Conservation (phyloP, 2,888 invertebrate genomes). For the Amblyjoppa proteus region DNA sequence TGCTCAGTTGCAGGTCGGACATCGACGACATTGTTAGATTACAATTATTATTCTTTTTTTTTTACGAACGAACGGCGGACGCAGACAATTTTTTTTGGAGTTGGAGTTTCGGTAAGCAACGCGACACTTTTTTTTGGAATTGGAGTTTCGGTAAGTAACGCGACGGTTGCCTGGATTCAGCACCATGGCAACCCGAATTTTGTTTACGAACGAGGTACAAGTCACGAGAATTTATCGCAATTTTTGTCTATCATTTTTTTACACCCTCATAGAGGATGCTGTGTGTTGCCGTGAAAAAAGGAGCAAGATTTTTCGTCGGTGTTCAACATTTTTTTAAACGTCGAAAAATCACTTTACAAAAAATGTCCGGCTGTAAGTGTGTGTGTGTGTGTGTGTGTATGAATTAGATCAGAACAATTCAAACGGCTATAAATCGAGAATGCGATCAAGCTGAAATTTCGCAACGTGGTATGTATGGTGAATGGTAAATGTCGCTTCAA, state of each 20-base stretch:
- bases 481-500: too few species aligned
- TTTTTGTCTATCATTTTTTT: neutral
- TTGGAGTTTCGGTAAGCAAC: neutral
- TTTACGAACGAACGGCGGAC: neutral
- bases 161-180: conserved; percentile 51
- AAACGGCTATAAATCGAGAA: too few species aligned
- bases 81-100: neutral
- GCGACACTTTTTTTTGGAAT: neutral
- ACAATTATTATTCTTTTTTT: neutral
- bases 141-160: neutral
- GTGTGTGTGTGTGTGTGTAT: too few species aligned
- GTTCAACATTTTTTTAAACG: too few species aligned
- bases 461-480: too few species aligned
- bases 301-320: too few species aligned
- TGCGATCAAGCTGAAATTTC: too few species aligned
- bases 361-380: too few species aligned
- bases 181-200: conserved; percentile 46
- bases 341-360: too few species aligned
- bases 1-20: conserved; percentile 68
- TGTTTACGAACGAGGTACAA: neutral
- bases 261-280: neutral
- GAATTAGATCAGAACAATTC: too few species aligned
- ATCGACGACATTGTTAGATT: conserved; percentile 66
- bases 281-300: too few species aligned
- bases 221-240: neutral